Evolutionary conservation across 2,797 vertebrate genomes (phyloP).

Genomic region (Gila robusta): DNA sequence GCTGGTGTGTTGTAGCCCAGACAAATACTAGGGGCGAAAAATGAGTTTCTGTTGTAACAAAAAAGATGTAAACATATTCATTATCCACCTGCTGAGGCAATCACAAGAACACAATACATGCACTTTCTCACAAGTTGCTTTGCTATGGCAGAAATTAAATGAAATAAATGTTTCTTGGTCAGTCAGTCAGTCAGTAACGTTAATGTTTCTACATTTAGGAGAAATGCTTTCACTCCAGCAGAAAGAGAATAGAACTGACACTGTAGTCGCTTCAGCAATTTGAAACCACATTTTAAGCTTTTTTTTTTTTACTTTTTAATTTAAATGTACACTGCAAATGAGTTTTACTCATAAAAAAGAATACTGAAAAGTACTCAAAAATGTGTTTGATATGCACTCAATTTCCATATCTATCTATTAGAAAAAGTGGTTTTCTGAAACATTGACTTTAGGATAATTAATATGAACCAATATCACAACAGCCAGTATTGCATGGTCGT

Average conservation of each 20-base stretch:
- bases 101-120: slow-evolving; percentile 28
- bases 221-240: not conserved
- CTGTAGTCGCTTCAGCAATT: not conserved
- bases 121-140: slow-evolving; percentile 1
- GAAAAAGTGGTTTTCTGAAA: not conserved
- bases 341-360: not conserved
- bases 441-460: not conserved
- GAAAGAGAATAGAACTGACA: not conserved
- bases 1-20: not conserved
- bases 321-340: not conserved
- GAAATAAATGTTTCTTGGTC: not conserved
- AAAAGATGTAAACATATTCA: slow-evolving; percentile 39
- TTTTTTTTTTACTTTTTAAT: not conserved
- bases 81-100: slow-evolving; percentile 42
- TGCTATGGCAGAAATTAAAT: slow-evolving; percentile 27
- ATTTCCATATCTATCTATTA: not conserved
- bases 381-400: not conserved
- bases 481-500: not conserved
- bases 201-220: not conserved
- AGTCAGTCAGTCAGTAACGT: not conserved
- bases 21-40: slow-evolving; percentile 16
- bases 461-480: not conserved
- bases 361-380: not conserved
- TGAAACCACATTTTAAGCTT: not conserved
- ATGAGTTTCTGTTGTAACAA: slow-evolving; percentile 17